These are phyloP conservation scores for Pygathrix nemaeus DNA, from an alignment of 2,113 vertebrate species.

Conservation along the genomic window DNA sequence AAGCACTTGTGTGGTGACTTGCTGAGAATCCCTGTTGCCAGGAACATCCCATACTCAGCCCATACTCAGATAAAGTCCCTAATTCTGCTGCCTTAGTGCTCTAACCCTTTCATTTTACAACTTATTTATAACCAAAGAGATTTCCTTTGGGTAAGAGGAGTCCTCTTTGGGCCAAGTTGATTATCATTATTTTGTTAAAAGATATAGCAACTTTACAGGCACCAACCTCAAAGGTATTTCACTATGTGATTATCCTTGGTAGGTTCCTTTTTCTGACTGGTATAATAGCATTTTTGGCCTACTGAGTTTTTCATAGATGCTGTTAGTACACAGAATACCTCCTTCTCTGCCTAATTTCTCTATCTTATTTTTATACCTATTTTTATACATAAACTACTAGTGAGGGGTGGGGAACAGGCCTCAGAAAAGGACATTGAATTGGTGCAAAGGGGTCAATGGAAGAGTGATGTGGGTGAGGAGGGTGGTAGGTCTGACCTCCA, in stretches of 20 bases:
- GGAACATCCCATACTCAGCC: not conserved
- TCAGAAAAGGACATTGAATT: not conserved
- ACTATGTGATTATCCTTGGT: not conserved
- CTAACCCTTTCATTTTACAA: constrained; percentile 12
- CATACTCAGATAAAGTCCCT: constrained; percentile 6
- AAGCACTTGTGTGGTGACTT: not conserved
- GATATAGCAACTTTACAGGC: not conserved
- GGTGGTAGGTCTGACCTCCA: not conserved
- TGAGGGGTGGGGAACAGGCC: not conserved
- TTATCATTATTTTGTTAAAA: constrained; percentile 50
- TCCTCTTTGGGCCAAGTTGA: constrained; percentile 4
- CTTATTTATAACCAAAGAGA: constrained; percentile 37
- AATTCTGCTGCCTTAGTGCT: not conserved
- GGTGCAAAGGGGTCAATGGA: not conserved
- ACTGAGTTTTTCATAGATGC: constrained; percentile 2
- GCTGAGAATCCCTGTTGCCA: constrained; percentile 1
- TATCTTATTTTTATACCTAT: not conserved
- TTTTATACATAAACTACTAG: not conserved
- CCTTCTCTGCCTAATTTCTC: not conserved
- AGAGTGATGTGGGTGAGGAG: not conserved
- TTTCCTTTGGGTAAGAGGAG: not conserved
- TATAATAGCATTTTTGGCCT: constrained; percentile 8
- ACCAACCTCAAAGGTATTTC: constrained; percentile 25
- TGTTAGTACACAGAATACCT: not conserved
- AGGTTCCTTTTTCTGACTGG: not conserved